Evolutionary conservation across 2,888 invertebrate genomes (phyloP), one percentile per base, ranked within the genome.

Genomic region (Heteromyza rotundicornis): DNA sequence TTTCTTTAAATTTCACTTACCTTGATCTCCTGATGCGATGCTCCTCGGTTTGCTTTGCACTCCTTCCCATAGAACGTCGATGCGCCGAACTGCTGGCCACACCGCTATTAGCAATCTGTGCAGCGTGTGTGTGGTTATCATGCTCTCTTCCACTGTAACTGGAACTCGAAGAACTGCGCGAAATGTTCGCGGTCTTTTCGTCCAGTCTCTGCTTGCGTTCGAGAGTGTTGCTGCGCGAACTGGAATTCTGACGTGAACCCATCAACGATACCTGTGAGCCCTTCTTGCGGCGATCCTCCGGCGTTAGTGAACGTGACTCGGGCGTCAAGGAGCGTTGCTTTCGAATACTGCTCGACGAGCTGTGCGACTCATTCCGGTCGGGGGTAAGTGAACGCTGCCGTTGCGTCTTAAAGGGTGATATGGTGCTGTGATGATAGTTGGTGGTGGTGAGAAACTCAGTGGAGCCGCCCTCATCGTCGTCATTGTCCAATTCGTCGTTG

Each of bases 401-500:
- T 40, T 79, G 79, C 5, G 74, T 72, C 59, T 80, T 78, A 19
- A 79, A 81, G 0, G 79, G 80, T 1, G 82, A 80, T n/a, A n/a
- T n/a, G 23, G 76, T 75, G 63, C 72, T 72, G 51, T 74, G 70
- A 59, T 82, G 80, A 65, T 80, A 80, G 51, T 76, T 80, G 27
- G 66, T 74, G 32, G 80, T 78, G 32, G 80, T 78, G 1, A 82
- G 74, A 49, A 82, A 82, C 67, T 82, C 81, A 35, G 73, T 79
- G 3, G 80, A 74, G 53, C 77, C 79, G 50, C 77, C 77, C 56
- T 82, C 85, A 44, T 74, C 71, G 24, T 80, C 85, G 60, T 86
- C 86, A 63, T 86, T 86, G 65, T 86, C 86, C 67, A 86, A 82
- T 53, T 86, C 86, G 60, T 86, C 87, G 20, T 87, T 83, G 24